These are phyloP conservation scores for Bradypodion pumilum DNA, from an alignment of 2,797 vertebrate species.

Conservation along the genomic window DNA sequence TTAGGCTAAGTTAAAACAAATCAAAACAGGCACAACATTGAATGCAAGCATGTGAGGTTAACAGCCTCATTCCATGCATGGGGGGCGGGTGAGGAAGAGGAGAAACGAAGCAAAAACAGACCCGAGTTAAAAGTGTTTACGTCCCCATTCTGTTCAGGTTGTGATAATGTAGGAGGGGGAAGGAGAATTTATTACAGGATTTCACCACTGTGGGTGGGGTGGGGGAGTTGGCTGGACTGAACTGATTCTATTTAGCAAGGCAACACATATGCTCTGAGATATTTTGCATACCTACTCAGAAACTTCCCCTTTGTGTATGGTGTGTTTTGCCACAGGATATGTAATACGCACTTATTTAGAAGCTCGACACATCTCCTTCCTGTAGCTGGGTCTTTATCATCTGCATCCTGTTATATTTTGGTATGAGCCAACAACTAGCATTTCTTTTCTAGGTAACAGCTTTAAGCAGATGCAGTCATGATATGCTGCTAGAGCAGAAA, in stretches of 20 bases:
- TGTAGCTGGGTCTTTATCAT: slow-evolving; percentile 14
- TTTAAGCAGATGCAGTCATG: neutral
- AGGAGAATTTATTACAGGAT: too few species aligned
- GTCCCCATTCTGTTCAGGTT: too few species aligned
- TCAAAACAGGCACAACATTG: too few species aligned
- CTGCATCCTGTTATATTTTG: slow-evolving; percentile 12
- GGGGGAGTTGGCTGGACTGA: too few species aligned
- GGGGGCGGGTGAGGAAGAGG: too few species aligned
- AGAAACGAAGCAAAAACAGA: too few species aligned
- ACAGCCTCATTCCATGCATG: too few species aligned
- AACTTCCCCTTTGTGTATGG: slow-evolving; percentile 26
- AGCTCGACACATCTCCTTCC: neutral
- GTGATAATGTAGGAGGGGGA: too few species aligned
- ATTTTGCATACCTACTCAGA: slow-evolving; percentile 10
- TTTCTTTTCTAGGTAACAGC: neutral
- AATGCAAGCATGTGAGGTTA: too few species aligned
- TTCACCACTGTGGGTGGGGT: too few species aligned
- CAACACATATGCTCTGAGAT: neutral
- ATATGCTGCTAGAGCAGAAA: neutral
- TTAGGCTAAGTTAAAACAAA: too few species aligned
- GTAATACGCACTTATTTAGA: neutral
- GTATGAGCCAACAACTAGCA: neutral
- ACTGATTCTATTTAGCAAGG: neutral
- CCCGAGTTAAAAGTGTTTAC: too few species aligned
- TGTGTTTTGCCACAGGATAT: slow-evolving; percentile 17